These are phyloP conservation scores for Agrotis clavis DNA, from an alignment of 2,888 invertebrate genomes.

Conservation along the genomic window DNA sequence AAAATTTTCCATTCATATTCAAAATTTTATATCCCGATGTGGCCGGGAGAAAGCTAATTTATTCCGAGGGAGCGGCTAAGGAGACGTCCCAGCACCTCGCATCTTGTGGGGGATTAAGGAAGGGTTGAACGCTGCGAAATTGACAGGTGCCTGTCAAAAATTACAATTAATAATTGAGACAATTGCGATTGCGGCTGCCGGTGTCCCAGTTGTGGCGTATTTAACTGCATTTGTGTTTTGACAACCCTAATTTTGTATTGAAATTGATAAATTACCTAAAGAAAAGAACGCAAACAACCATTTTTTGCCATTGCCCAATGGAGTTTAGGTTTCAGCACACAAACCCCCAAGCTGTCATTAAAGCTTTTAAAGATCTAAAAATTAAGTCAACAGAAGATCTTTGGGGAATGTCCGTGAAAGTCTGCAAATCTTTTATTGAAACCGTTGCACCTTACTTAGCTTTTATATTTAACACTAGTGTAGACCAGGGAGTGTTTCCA, in stretches of 20 bases:
- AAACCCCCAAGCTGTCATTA: too few relatives aligned
- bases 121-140: slow-evolving; percentile 89
- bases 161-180: slow-evolving; percentile 91
- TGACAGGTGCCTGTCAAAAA: slow-evolving; percentile 91
- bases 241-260: slow-evolving; percentile 32
- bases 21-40: slow-evolving; percentile 96
- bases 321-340: too few relatives aligned
- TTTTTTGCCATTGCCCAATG: too few relatives aligned
- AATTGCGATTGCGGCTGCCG: slow-evolving; percentile 78
- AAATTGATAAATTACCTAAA: slow-evolving; percentile 10
- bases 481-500: too few relatives aligned
- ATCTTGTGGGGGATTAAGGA: slow-evolving; percentile 90
- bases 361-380: too few relatives aligned
- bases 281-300: background rate
- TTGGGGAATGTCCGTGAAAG: too few relatives aligned
- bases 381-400: too few relatives aligned
- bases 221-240: slow-evolving; percentile 51
- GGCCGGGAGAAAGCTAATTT: slow-evolving; percentile 94
- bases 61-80: slow-evolving; percentile 92
- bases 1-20: slow-evolving; percentile 97
- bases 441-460: too few relatives aligned
- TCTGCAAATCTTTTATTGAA: too few relatives aligned
- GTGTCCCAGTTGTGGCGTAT: slow-evolving; percentile 49
- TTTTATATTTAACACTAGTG: too few relatives aligned
- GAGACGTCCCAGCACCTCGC: slow-evolving; percentile 85